Percentiles rank a stretch among this genome's conserved stretches.
Evolutionary conservation across 2,888 invertebrate genomes (phyloP).

Genomic region (Allophyes oxyacanthae): DNA sequence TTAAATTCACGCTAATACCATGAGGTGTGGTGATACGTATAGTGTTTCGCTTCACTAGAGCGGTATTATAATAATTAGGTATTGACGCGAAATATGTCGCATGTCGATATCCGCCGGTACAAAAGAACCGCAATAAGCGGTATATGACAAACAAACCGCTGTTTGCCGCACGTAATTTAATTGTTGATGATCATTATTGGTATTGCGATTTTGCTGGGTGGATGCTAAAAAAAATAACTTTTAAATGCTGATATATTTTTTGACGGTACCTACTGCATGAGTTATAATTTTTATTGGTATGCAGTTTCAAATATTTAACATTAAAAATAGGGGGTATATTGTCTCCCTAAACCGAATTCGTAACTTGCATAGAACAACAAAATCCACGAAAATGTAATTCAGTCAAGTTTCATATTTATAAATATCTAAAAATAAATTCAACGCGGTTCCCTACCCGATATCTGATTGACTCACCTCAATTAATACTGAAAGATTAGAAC

Average conservation of each 20-base stretch:
- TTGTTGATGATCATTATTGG: constrained; percentile 50
- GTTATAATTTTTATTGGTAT: too few species aligned
- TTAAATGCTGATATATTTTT: background rate
- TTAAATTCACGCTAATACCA: constrained; percentile 34
- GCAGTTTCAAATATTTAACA: too few species aligned
- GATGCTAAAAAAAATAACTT: constrained; percentile 13
- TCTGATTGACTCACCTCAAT: constrained; percentile 65
- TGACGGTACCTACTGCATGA: too few species aligned
- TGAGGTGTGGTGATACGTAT: constrained; percentile 1
- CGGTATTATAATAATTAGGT: constrained; percentile 38
- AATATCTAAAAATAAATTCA: constrained; percentile 3
- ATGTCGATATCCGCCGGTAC: constrained; percentile 26
- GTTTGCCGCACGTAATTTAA: constrained; percentile 51
- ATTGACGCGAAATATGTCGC: constrained; percentile 23
- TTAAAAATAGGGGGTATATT: too few species aligned
- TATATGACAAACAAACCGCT: constrained; percentile 39
- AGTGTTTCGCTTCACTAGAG: constrained; percentile 19
- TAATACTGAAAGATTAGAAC: constrained; percentile 63
- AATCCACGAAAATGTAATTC: too few species aligned
- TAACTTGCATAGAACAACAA: too few species aligned
- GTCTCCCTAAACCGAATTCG: too few species aligned
- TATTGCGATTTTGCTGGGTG: constrained; percentile 18
- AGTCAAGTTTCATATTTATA: background rate
- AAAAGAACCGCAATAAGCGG: constrained; percentile 60
- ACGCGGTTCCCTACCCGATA: constrained; percentile 17